These are phyloP conservation scores for Camponotus fellah DNA, from an alignment of 2,888 invertebrate species.

Conservation along the genomic window DNA sequence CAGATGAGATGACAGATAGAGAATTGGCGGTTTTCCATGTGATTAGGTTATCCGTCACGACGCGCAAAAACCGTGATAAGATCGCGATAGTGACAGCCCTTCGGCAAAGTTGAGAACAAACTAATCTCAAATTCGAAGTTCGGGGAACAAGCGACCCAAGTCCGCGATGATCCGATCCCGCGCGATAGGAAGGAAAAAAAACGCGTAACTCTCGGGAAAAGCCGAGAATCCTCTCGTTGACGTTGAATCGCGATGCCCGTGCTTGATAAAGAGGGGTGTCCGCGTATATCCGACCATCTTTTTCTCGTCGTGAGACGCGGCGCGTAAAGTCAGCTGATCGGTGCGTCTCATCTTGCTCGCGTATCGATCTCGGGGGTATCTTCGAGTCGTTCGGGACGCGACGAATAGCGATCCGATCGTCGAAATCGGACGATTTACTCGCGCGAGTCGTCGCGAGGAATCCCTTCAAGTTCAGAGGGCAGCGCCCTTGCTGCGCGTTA, in stretches of 20 bases:
- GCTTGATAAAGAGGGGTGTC: constrained; percentile 58
- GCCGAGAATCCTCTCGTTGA: constrained; percentile 66
- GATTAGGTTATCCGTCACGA: constrained; percentile 5
- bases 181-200: constrained; percentile 14
- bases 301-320: background rate
- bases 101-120: constrained; percentile 33
- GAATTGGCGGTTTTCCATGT: background rate
- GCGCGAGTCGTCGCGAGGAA: constrained; percentile 71
- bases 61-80: constrained; percentile 12
- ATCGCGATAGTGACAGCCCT: background rate
- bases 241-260: constrained; percentile 56
- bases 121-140: constrained; percentile 40
- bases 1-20: background rate
- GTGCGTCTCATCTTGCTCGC: constrained; percentile 7
- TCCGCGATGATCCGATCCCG: constrained; percentile 37
- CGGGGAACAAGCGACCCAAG: constrained; percentile 23
- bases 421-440: constrained; percentile 75
- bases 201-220: constrained; percentile 62
- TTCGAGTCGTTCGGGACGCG: constrained; percentile 51
- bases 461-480: constrained; percentile 79
- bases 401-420: constrained; percentile 33
- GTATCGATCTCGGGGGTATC: constrained; percentile 36
- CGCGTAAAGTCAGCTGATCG: constrained; percentile 12
- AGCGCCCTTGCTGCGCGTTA: constrained; percentile 82
- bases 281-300: background rate